Conservation (phyloP, 2,113 vertebrate species). For the Ammospiza caudacuta region DNA sequence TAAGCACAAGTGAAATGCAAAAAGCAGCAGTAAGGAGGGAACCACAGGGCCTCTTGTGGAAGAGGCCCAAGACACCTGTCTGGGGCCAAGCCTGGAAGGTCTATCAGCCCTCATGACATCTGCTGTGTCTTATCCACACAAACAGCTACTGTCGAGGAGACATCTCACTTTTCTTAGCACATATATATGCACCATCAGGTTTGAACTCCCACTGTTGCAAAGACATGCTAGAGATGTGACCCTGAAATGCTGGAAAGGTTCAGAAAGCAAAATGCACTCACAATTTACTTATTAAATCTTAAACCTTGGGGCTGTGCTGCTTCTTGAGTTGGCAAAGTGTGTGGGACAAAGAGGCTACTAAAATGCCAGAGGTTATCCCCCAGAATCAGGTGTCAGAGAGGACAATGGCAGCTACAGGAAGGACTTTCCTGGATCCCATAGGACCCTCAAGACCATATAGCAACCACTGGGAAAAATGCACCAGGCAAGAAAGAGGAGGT, state of each 20-base stretch:
- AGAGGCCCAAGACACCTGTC: not conserved
- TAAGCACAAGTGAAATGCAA: not conserved
- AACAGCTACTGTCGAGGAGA: too few relatives aligned
- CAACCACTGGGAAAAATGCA: not conserved
- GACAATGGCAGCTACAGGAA: not conserved
- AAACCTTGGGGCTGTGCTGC: not conserved
- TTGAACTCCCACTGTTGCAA: not conserved
- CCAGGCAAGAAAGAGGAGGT: not conserved
- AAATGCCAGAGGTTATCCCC: not conserved
- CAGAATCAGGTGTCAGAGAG: not conserved
- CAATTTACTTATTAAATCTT: not conserved
- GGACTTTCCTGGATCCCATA: not conserved
- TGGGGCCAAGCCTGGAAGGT: not conserved
- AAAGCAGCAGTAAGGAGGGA: not conserved
- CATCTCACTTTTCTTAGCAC: not conserved
- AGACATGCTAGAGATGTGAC: not conserved
- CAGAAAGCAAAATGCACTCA: not conserved
- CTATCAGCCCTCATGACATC: not conserved
- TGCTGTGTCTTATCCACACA: not conserved
- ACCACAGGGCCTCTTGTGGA: not conserved
- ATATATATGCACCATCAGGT: not conserved
- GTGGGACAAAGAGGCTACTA: not conserved
- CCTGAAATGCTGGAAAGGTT: not conserved
- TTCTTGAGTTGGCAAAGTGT: not conserved
- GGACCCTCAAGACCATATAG: not conserved